Percentiles rank a stretch among this genome's conserved stretches.
phyloP scores from a whole-genome alignment of 1,140 invertebrate species.

The Scaptomyza hsui region DNA sequence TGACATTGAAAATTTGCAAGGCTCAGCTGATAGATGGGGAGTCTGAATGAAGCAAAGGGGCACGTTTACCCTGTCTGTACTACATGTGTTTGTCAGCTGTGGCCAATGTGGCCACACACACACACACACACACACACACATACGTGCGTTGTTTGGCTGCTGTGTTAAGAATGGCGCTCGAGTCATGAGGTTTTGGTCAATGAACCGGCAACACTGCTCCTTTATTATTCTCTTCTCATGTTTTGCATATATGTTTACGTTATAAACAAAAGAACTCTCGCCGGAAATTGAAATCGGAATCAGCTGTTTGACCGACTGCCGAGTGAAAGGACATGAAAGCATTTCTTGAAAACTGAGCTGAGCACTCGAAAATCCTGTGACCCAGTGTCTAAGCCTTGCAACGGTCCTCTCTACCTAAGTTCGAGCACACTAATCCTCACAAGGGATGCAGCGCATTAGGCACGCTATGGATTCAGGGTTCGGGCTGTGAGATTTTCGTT shows the following conservation, averaged over 20 bases:
- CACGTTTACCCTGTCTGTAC: constrained; percentile 37
- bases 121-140: constrained; percentile 15
- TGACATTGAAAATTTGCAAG: constrained; percentile 82
- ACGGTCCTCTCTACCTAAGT: constrained; percentile 50
- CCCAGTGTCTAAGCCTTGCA: constrained; percentile 12
- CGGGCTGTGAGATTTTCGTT: constrained; percentile 9
- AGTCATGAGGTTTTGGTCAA: constrained; percentile 71
- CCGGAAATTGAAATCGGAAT: constrained; percentile 46
- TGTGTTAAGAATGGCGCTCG: constrained; percentile 52
- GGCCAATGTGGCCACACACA: constrained; percentile 5
- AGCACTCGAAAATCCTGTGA: constrained; percentile 40
- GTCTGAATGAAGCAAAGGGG: background rate
- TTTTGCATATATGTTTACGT: constrained; percentile 19
- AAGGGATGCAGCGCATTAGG: constrained; percentile 68
- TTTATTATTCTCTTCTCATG: constrained; percentile 4
- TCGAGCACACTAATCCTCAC: constrained; percentile 58
- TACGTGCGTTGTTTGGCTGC: constrained; percentile 9
- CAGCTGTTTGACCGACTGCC: constrained; percentile 58
- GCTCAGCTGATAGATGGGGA: constrained; percentile 43
- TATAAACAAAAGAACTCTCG: constrained; percentile 25
- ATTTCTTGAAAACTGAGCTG: constrained; percentile 54
- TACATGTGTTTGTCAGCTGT: constrained; percentile 13
- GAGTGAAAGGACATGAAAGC: constrained; percentile 19
- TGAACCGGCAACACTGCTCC: constrained; percentile 51
- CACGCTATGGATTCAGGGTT: constrained; percentile 38